Percentiles rank a stretch among this genome's conserved stretches.
These are phyloP conservation scores for Xiphophorus maculatus DNA, from an alignment of 2,113 vertebrate genomes.

Conservation along the genomic window DNA sequence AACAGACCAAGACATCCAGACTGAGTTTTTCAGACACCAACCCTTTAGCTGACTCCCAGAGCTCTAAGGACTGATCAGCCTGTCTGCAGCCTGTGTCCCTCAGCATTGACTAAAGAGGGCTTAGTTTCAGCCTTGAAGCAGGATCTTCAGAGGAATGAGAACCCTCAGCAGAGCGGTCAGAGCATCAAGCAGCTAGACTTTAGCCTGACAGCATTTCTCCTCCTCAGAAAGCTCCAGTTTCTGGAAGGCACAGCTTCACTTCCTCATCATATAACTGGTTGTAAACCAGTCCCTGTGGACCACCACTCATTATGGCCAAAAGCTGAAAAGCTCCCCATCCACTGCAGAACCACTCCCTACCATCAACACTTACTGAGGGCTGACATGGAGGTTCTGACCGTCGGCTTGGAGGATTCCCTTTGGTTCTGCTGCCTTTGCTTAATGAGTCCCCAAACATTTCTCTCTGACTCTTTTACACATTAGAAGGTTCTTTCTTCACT, in stretches of 20 bases:
- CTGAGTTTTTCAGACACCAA: conserved; percentile 57
- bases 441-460: conserved; percentile 53
- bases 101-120: background rate
- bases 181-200: conserved; percentile 37
- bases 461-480: conserved; percentile 25
- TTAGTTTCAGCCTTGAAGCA: background rate
- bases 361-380: conserved; percentile 72
- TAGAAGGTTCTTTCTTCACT: conserved; percentile 3
- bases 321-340: conserved; percentile 38
- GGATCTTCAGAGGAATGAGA: conserved; percentile 23
- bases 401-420: conserved; percentile 27
- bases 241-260: conserved; percentile 28
- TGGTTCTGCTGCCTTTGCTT: conserved; percentile 14
- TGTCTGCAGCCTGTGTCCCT: conserved; percentile 52
- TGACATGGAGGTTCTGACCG: conserved; percentile 45
- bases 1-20: conserved; percentile 28
- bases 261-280: conserved; percentile 42
- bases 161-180: conserved; percentile 7
- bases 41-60: conserved; percentile 60
- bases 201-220: conserved; percentile 49
- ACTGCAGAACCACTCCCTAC: conserved; percentile 41
- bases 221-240: conserved; percentile 46
- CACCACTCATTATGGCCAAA: conserved; percentile 64
- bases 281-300: conserved; percentile 39
- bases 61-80: conserved; percentile 70